Base-by-base conservation (phyloP, 2,797 vertebrate species). In the Sebastes reedi region DNA sequence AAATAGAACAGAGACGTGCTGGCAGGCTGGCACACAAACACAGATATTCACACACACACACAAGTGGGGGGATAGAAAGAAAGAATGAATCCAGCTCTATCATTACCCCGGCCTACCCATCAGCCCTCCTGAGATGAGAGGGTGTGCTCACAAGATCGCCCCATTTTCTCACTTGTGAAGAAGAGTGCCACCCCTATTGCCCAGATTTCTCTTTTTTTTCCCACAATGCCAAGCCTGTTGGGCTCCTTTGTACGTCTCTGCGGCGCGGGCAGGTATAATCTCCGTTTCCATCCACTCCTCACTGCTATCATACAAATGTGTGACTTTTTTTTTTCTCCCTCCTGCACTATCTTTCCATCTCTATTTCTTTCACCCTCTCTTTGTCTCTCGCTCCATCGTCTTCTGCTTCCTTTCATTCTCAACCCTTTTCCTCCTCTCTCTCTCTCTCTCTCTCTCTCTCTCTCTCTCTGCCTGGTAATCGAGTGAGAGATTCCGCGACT, bases 101-200 rank as follows among this genome's bases (percentile, higher is more conserved):
- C 89, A 96, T 97, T 95, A 96, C 89, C 72, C 89, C 72, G 67
- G 90, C 92, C 92, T 80, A 85, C 88, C 91, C 93, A 95, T 90
- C 89, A 93, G 88, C 83, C 89, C 93, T 88, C 92, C 92, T 93
- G 92, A 97, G 96, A 96, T 96, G 94, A 94, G 91, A 95, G 90
- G 96, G 95, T 96, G 92, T 90, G 92, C 88, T 92, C 80, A 89
- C 91, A 93, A 93, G 82, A 92, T 92, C 94, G 92, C 85, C 93
- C 94, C 92, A 86, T 96, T 97, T 96, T 94, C 92, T 94, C 80
- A 94, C 93, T 94, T 83, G 88, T 83, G 91, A 88, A 83, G 91
- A 88, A 83, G 91, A 91, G 90, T 85, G 87, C 94, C 89, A 85
- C 83, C 82, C 82, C 67, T 77, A 60, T 81, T 79, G 74, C 82